Evolutionary conservation across 2,113 vertebrate genomes (phyloP), one percentile per base, ranked within the genome.

Genomic region (Lagopus muta): DNA sequence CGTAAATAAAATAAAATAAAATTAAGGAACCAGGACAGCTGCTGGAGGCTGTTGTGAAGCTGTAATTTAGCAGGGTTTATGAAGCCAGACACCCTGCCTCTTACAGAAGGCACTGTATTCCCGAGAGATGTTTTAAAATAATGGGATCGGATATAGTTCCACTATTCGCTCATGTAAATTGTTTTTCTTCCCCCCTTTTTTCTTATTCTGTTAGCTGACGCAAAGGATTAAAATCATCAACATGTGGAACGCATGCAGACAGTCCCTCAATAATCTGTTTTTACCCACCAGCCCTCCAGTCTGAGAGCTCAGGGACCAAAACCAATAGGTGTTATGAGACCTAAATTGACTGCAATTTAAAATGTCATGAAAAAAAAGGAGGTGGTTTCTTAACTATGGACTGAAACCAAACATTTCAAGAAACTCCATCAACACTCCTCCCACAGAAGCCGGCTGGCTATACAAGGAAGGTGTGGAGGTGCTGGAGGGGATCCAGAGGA

Each of bases 131-230:
- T 36, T 80, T 82, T 64, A 91, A 92, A 95, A 92, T 89, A 88
- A 93, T 57, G 74, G 50, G 12, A 36, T 43, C 57, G 58, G 28
- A 77, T 64, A 74, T 30, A 72, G 75, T 52, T 83, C 50, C 48
- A 81, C 50, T 80, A 76, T 93, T 89, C 91, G 50, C 69, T 89
- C 70, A 85, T 12, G 4, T 67, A 89, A 93, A 92, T 80, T 91
- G 89, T 28, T 95, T 89, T 82, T 61, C 55, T 87, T 73, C 34
- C 25, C 4, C 4, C 8, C 4, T 25, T 66, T 62, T 47, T 12
- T 50, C 54, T 32, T 15, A 43, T 40, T 47, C 72, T 71, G 2
- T 71, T 71, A 45, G 78, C 67, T 74, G 60, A 71, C 24, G 22
- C 45, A 75, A 86, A 92, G 55, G 91, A 91, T 94, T 92, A 48